Conservation (phyloP, 2,113 vertebrate genomes). For the Girardinichthys multiradiatus region DNA sequence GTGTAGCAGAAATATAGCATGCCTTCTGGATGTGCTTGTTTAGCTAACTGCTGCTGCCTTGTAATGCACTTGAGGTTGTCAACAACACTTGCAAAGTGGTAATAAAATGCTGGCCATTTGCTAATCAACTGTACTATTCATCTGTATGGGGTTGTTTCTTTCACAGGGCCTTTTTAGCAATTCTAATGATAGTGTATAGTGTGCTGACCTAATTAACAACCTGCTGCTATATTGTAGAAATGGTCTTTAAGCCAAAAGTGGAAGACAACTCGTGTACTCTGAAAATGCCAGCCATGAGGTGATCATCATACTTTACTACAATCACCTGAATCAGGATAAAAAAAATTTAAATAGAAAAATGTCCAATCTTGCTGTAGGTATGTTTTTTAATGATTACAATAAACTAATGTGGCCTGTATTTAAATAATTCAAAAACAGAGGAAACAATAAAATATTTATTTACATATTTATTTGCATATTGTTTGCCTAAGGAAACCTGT, state of each 20-base stretch:
- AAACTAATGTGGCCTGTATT: too few relatives aligned
- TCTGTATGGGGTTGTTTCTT: neutral
- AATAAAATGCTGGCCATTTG: neutral
- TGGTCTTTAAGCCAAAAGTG: neutral
- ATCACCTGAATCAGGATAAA: neutral
- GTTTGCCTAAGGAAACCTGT: neutral
- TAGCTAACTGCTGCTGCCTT: too few relatives aligned
- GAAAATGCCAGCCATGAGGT: neutral
- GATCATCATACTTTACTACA: too few relatives aligned
- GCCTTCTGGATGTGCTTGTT: too few relatives aligned
- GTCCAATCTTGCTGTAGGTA: neutral
- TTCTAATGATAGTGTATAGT: neutral
- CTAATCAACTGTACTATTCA: neutral
- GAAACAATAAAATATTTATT: neutral
- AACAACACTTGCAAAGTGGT: neutral
- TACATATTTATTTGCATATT: neutral
- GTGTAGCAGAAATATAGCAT: too few relatives aligned
- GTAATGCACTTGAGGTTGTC: neutral
- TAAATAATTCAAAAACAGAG: neutral
- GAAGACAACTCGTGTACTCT: neutral
- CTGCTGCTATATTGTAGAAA: neutral
- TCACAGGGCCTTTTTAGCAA: neutral
- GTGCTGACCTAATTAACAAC: neutral
- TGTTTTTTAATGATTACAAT: too few relatives aligned
- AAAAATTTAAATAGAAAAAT: neutral